Base-by-base conservation (phyloP, 2,888 invertebrate species). In the Mylabris sibirica region DNA sequence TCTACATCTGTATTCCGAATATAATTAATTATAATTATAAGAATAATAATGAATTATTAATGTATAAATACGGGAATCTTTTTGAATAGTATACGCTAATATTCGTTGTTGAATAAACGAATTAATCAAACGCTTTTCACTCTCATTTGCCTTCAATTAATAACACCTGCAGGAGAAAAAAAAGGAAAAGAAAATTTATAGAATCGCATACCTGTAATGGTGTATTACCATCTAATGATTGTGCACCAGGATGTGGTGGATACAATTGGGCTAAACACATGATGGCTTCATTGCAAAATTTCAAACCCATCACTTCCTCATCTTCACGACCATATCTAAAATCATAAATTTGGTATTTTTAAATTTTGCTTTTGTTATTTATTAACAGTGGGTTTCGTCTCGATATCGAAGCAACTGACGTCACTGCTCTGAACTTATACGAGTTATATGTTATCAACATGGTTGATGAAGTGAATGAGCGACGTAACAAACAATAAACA, bases 221-320 rank as follows among this genome's bases (percentile, higher is more conserved):
- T 65, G 92, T 92, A 69, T 88, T 86, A 30, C 87, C 86, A 68
- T 86, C 86, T 66, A 88, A 87, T 0, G 89, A 88, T 77, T 77
- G 87, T 85, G 76, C 85, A 82, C 73, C 85, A 80, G 71, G 83
- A 75, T 77, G 80, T 12, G 90, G 88, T 0, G 96, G 95, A 88
- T 94, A 95, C 63, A 96, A 89, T 84, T 96, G 95, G 64, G 93
- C 92, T 67, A 97, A 88, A 80, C 96, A 94, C 91, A 98, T 93
- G 82, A 97, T 93, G 65, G 98, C 95, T 86, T 99, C 98, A 84
- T 98, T 99, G 87, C 98, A 96, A 87, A 99, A 99, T 81, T 97
- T 96, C 75, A 99, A 89, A 0, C 99, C 99, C 92, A 99, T 95
- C 26, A 99, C 98, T 85, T 99, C 98, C 83, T 99, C 94, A 84